Base-by-base conservation (phyloP, 2,113 vertebrate genomes). In the Scolopax mira region DNA sequence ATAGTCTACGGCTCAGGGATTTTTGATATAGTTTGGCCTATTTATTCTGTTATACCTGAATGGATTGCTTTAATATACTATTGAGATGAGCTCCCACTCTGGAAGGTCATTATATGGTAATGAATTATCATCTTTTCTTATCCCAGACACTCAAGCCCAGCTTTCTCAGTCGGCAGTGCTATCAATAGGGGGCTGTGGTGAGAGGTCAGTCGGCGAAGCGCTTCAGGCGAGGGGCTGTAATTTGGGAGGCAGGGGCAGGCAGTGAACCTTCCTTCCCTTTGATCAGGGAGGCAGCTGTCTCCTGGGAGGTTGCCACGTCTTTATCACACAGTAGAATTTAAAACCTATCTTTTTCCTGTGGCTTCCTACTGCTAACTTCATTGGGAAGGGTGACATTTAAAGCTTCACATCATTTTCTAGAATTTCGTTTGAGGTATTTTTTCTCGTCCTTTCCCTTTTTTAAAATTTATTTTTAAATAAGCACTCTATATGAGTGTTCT, bases 1-100 rank as follows among this genome's bases (percentile, higher is more conserved):
- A 67, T 48, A 90, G 60, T 37, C 67, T 73, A 82, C 77, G 80
- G 46, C 94, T 96, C 62, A 74, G 83, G 84, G 79, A 94, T 87
- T 97, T 96, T 93, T 96, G 62, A 96, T 95, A 94, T 24, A 31
- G 39, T 87, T 97, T 90, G 92, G 54, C 51, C 80, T 93, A 77
- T 93, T 96, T 94, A 93, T 88, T 96, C 86, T 93, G 60, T 83
- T 85, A 80, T 88, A 94, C 84, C 88, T 89, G 85, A 97, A 95
- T 91, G 81, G 67, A 91, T 97, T 96, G 84, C 81, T 97, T 97
- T 95, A 94, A 91, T 84, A 77, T 79, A 48, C 57, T 83, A 88
- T 52, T 96, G 84, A 97, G 78, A 96, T 89, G 71, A 94, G 73
- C 46, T 91, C 67, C 51, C 41, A 61, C 33, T 81, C 85, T 95